phyloP scores from a whole-genome alignment of 2,888 invertebrate species.

The Doris montereyensis region DNA sequence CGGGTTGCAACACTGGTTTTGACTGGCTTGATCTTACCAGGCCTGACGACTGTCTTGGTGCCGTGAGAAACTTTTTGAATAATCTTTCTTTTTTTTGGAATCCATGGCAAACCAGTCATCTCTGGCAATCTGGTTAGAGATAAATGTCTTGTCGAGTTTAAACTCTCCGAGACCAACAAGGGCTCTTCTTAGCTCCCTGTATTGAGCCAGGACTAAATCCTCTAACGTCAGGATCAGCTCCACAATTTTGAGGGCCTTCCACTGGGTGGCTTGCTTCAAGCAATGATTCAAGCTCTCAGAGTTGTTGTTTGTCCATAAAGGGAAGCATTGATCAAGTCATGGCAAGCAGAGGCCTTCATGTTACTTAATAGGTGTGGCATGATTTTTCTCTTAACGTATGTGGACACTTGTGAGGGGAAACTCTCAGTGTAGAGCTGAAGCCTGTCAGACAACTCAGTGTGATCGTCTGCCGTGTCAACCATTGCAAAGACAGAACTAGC shows the following conservation, averaged over 20 bases:
- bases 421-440: conserved; percentile 10
- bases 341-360: conserved; percentile 2
- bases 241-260: conserved; percentile 1
- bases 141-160: conserved; percentile 7
- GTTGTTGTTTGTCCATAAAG: background rate
- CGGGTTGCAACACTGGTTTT: background rate
- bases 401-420: conserved; percentile 12
- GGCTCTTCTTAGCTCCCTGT: conserved; percentile 4
- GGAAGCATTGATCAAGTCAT: conserved; percentile 5
- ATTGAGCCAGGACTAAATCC: conserved; percentile 14
- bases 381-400: conserved; percentile 20
- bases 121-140: conserved; percentile 4
- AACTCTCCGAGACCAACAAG: conserved; percentile 14
- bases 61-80: conserved; percentile 13
- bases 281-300: conserved; percentile 16
- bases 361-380: conserved; percentile 16
- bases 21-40: conserved; percentile 7
- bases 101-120: conserved; percentile 14
- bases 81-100: background rate
- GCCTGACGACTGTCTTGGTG: conserved; percentile 3
- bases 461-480: background rate
- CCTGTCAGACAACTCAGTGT: background rate
- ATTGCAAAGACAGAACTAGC: conserved; percentile 1
- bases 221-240: conserved; percentile 14
- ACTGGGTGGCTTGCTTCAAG: background rate